Conservation (phyloP, 1,140 invertebrate genomes). For the Drosophila cardini region DNA sequence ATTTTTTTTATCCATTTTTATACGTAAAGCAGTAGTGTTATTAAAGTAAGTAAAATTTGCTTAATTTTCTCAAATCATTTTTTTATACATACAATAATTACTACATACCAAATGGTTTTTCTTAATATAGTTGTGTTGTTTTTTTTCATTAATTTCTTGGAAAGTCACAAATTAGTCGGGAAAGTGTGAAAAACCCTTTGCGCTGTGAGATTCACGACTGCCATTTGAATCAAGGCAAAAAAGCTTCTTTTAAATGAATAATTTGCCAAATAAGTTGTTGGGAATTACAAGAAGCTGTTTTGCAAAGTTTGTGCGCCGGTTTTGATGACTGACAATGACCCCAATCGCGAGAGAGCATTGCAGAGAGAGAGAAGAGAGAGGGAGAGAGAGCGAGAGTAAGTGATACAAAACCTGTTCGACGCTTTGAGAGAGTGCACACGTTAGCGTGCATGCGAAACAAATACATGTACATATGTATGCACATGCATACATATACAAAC, state of each 20-base stretch:
- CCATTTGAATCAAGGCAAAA: not conserved
- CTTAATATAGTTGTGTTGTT: not conserved
- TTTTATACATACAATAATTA: not conserved
- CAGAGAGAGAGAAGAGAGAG: not conserved
- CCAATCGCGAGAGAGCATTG: not conserved
- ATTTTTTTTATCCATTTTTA: conserved; percentile 1
- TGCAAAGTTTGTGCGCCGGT: not conserved
- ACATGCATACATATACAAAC: too few species aligned
- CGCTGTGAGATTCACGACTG: conserved; percentile 41
- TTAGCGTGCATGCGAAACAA: too few species aligned
- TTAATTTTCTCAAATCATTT: not conserved
- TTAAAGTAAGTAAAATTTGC: not conserved
- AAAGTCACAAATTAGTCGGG: conserved; percentile 40
- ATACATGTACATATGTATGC: too few species aligned
- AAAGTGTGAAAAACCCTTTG: conserved; percentile 40
- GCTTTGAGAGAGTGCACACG: not conserved
- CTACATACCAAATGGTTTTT: conserved; percentile 7
- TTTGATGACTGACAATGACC: not conserved
- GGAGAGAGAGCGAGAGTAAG: not conserved
- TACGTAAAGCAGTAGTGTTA: not conserved
- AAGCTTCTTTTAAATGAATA: conserved; percentile 21
- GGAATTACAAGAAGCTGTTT: conserved; percentile 36
- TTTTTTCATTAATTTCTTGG: conserved; percentile 5
- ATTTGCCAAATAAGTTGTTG: conserved; percentile 31
- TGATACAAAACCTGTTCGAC: conserved; percentile 6